Evolutionary conservation across 2,113 vertebrate species (phyloP), one percentile per base, ranked within the genome.

Genomic region (Amphilophus citrinellus): DNA sequence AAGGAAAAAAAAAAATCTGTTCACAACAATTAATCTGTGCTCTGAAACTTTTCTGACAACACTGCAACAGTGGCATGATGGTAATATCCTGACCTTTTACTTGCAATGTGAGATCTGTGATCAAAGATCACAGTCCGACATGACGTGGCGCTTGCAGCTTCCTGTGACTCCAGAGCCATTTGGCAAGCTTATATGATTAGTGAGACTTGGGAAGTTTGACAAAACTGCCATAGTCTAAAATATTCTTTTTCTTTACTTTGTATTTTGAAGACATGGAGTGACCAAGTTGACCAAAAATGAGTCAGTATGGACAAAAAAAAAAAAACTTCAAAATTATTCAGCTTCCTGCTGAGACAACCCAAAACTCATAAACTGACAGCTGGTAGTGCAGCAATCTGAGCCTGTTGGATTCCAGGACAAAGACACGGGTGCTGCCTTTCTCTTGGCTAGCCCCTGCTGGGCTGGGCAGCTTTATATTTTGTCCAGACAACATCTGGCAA

Each of bases 401-500:
- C 56, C 65, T 76, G 18, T 10, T 82, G 65, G 84, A 88, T 58
- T 62, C 68, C 61, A 63, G 39, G 61, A 86, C 76, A 77, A 88
- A 90, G 77, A 30, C 73, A 44, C n/a, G 15, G 17, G 39, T 87
- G 80, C 60, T 62, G 39, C 20, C 62, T 68, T 73, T 62, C n/a
- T 84, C 62, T 87, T 57, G 32, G 66, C 50, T 7, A 4, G 17
- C 7, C 13, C 50, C 65, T 59, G 76, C 39, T 61, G 68, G 17
- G 61, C 76, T 68, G 59, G n/a, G 24, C 37, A 2, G 77, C 66
- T 84, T 87, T 76, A 80, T 77, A 81, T 63, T 84, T 35, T 47
- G 66, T 61, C 81, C 82, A 76, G 81, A 89, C 85, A 84, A 86
- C 89, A 91, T 91, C 90, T 93, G 93, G 89, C 87, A 76, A 47